These are phyloP conservation scores for Tichodroma muraria DNA, from an alignment of 2,113 vertebrate genomes.

Conservation along the genomic window DNA sequence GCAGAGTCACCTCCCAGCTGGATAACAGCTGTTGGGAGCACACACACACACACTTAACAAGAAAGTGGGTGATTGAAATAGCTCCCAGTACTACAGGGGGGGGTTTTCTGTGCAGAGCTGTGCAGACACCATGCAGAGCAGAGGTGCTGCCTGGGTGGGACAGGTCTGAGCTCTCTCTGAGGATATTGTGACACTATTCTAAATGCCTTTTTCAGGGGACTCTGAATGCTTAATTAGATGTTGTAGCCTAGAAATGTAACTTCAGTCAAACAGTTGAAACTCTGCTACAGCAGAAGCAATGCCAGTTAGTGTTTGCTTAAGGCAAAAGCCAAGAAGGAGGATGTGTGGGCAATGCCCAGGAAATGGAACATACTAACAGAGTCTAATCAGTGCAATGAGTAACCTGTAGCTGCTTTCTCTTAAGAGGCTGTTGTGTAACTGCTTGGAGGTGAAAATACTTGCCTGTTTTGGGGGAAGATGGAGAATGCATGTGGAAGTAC, in stretches of 20 bases:
- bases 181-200: neutral
- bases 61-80: neutral
- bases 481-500: neutral
- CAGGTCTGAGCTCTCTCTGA: accelerated
- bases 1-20: neutral
- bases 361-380: neutral
- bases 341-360: neutral
- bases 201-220: neutral
- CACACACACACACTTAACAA: neutral
- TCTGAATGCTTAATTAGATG: neutral
- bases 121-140: neutral
- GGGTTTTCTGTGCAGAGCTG: neutral
- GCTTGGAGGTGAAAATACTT: neutral
- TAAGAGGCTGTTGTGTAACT: neutral
- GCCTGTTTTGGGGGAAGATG: neutral
- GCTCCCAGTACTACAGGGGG: neutral
- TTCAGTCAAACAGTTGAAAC: neutral
- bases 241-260: neutral
- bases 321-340: neutral
- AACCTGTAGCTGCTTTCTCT: neutral
- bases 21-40: neutral
- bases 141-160: neutral
- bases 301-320: neutral
- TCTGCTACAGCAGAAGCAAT: neutral
- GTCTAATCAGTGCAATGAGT: neutral